These are phyloP conservation scores for Cephalopachus bancanus DNA, from an alignment of 2,797 vertebrate species.

Conservation along the genomic window DNA sequence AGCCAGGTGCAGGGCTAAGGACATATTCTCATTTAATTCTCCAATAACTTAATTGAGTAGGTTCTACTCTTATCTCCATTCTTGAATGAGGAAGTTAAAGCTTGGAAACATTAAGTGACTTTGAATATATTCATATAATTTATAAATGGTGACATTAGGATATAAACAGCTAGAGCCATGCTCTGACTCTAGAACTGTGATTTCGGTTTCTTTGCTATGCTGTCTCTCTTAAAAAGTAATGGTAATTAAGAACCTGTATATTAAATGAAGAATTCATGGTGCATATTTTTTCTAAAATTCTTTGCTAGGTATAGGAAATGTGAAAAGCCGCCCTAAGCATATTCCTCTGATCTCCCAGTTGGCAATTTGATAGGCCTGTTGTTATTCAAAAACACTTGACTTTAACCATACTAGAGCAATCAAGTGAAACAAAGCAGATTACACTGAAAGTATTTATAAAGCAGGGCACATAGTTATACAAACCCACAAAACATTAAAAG, in stretches of 20 bases:
- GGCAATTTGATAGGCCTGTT: constrained; percentile 46
- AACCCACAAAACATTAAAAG: constrained; percentile 51
- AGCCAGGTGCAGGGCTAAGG: neutral
- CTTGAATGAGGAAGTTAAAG: neutral
- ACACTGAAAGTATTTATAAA: constrained; percentile 57
- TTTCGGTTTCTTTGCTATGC: neutral
- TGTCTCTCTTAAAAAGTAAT: neutral
- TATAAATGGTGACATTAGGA: neutral
- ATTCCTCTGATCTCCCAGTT: neutral
- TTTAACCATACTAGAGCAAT: constrained; percentile 45
- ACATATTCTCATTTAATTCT: constrained; percentile 49
- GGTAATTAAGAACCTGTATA: neutral
- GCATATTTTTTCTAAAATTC: neutral
- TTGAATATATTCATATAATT: neutral
- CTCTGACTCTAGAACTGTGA: neutral
- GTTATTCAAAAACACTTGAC: constrained; percentile 60
- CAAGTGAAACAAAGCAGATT: constrained; percentile 62
- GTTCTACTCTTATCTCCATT: neutral
- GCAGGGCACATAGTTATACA: neutral
- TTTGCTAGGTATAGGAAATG: constrained; percentile 17
- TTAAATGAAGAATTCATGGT: neutral
- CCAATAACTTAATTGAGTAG: neutral
- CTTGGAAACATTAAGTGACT: neutral
- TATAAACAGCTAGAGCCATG: neutral
- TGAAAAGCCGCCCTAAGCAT: constrained; percentile 19